Evolutionary conservation across 1,140 invertebrate species (phyloP).

Genomic region (Euura saliciscinereae): DNA sequence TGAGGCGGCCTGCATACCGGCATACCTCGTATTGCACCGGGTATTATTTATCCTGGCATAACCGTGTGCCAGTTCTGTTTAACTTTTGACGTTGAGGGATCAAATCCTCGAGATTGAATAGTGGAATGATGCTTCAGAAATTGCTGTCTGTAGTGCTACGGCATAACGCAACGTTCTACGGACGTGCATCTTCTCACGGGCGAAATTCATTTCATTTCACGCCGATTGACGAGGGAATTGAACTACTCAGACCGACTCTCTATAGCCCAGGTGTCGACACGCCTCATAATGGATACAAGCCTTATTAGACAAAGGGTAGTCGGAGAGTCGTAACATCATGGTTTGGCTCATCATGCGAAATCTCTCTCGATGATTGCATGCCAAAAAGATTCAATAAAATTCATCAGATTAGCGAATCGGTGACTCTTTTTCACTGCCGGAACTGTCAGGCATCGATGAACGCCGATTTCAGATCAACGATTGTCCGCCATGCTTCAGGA

Average conservation of each 20-base stretch:
- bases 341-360: too few relatives aligned
- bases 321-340: too few relatives aligned
- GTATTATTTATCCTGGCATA: background rate
- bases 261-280: background rate
- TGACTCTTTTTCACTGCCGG: too few relatives aligned
- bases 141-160: background rate
- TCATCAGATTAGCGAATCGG: too few relatives aligned
- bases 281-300: background rate
- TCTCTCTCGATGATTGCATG: too few relatives aligned
- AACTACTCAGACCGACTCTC: background rate
- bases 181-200: background rate
- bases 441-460: too few relatives aligned
- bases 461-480: too few relatives aligned
- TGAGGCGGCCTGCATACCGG: background rate
- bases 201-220: background rate
- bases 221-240: background rate
- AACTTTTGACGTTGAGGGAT: background rate
- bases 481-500: too few relatives aligned
- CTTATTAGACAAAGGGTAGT: slow-evolving; percentile 1
- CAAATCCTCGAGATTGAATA: background rate
- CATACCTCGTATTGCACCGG: background rate
- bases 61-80: background rate
- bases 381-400: too few relatives aligned
- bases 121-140: background rate
- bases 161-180: background rate